Evolutionary conservation across 2,113 vertebrate genomes (phyloP).

Genomic region (Brachyhypopomus occidentalis): DNA sequence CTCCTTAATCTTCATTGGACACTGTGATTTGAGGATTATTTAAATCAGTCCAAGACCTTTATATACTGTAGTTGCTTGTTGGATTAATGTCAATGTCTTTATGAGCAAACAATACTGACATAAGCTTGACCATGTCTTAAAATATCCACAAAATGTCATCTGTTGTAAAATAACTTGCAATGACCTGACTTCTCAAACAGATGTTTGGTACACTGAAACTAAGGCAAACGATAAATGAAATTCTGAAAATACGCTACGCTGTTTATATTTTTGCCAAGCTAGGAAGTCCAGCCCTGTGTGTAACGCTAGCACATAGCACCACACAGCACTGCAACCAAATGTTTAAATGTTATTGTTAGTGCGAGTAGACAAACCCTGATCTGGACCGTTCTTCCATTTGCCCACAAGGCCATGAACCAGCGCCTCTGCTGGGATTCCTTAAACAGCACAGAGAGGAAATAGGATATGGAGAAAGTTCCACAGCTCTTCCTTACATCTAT

Average conservation of each 20-base stretch:
- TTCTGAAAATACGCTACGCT: neutral
- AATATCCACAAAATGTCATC: neutral
- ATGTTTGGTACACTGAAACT: neutral
- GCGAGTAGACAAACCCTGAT: slow-evolving; percentile 1
- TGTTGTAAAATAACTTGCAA: neutral
- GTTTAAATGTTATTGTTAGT: neutral
- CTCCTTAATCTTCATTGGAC: neutral
- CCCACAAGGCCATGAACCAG: slow-evolving; percentile 37
- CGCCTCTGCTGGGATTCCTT: slow-evolving; percentile 40
- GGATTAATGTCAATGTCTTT: too few relatives aligned
- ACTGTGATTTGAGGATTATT: too few relatives aligned
- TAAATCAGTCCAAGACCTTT: too few relatives aligned
- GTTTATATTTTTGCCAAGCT: neutral
- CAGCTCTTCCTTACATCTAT: slow-evolving; percentile 52
- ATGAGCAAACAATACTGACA: too few relatives aligned
- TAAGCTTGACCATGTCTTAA: neutral
- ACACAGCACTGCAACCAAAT: neutral
- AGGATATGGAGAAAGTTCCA: slow-evolving; percentile 65
- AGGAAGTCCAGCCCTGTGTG: neutral
- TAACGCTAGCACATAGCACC: neutral
- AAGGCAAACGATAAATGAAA: neutral
- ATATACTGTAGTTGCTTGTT: too few relatives aligned
- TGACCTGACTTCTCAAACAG: neutral
- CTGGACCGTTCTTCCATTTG: slow-evolving; percentile 46
- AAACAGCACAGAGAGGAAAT: slow-evolving; percentile 59